Evolutionary conservation across 2,113 vertebrate species (phyloP), one percentile per base, ranked within the genome.

Genomic region (Spilogale gracilis): DNA sequence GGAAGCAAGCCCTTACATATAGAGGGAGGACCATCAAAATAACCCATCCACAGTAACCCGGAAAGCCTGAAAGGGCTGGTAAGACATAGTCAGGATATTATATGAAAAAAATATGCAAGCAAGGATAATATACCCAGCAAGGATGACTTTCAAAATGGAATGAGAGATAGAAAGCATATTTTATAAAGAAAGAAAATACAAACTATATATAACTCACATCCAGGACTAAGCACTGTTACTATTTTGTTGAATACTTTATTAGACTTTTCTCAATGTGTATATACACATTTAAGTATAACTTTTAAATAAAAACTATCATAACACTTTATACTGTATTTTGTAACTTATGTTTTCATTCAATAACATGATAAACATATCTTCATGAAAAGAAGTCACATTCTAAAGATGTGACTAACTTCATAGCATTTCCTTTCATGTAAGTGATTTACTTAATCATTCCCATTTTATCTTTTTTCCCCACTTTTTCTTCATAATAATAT

Each of bases 291-390:
- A 93, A 83, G 0, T 67, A 32, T 82, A 83, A 87, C 9, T 84
- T 89, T 83, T 65, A 93, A 88, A 79, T 79, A 71, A 81, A 92
- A 89, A 80, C 2, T 92, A 2, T 89, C 67, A 78, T 76, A n/a
- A 58, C 69, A 16, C 3, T 16, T 95, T 86, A 32, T 81, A 45
- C 21, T 9, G 1, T 82, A 61, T 95, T 79, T 93, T 91, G 21
- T 61, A 32, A 80, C 27, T 84, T 80, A 43, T 0, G 38, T 76
- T 84, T 93, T 94, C 61, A 63, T 30, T 95, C 30, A 56, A 69
- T 54, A 48, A 25, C 52, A 25, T 61, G 6, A 20, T 30, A 85
- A 76, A 50, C 13, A 48, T 54, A 93, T 71, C 89, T 95, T 89
- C 81, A 48, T 95, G 12, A 78, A 87, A 87, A 78, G 48, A 82